These are phyloP conservation scores for Lochmaea crataegi DNA, from an alignment of 2,888 invertebrate species.

Conservation along the genomic window DNA sequence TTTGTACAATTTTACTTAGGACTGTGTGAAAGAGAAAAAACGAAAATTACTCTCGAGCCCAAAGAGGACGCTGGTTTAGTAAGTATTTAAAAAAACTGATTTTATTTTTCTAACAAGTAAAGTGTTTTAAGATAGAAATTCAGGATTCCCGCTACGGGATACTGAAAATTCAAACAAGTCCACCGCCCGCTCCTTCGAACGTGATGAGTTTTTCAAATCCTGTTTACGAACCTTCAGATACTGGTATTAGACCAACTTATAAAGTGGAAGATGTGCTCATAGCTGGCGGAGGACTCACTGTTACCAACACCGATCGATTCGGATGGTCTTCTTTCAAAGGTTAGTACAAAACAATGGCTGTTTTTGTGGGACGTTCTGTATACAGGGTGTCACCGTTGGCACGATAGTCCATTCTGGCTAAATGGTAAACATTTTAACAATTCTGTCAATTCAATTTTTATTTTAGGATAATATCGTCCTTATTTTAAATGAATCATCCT, in stretches of 20 bases:
- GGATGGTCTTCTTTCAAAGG: conserved; percentile 69
- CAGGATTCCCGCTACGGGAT: conserved; percentile 79
- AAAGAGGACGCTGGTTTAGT: conserved; percentile 87
- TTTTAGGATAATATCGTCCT: too few relatives aligned
- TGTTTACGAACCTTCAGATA: conserved; percentile 81
- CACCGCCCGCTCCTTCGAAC: conserved; percentile 66
- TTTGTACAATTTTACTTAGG: conserved; percentile 87
- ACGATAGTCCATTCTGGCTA: too few relatives aligned
- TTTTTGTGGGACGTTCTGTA: too few relatives aligned
- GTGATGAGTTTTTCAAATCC: conserved; percentile 86
- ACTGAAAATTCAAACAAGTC: conserved; percentile 79
- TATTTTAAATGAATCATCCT: too few relatives aligned
- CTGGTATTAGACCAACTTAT: conserved; percentile 71
- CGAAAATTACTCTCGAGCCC: conserved; percentile 84
- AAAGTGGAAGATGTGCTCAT: conserved; percentile 83
- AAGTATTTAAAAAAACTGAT: conserved; percentile 44
- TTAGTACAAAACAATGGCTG: conserved; percentile 51
- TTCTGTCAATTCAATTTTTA: too few relatives aligned
- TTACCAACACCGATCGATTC: conserved; percentile 57
- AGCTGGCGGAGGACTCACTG: conserved; percentile 60
- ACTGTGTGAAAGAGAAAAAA: conserved; percentile 78
- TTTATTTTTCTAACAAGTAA: conserved; percentile 8
- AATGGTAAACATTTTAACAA: too few relatives aligned
- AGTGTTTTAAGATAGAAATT: conserved; percentile 70
- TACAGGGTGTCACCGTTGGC: too few relatives aligned